A percentile compares a stretch with the other conserved stretches of the same genome.
These are phyloP conservation scores for Diadophis punctatus DNA, from an alignment of 2,113 vertebrate genomes.

Conservation along the genomic window DNA sequence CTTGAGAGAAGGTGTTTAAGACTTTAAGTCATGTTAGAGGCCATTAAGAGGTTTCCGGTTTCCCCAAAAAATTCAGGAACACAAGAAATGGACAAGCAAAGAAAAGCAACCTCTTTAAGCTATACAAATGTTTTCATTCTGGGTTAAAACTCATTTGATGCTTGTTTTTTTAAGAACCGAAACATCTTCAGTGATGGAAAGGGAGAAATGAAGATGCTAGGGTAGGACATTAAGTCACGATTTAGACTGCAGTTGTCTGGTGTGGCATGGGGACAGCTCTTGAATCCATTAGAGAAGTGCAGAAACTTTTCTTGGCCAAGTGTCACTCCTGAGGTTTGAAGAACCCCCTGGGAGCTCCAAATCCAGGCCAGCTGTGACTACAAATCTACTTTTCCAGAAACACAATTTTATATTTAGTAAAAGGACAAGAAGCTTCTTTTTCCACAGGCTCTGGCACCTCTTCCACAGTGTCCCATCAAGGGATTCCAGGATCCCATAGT, in stretches of 20 bases:
- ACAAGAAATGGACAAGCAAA: not conserved
- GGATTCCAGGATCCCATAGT: not conserved
- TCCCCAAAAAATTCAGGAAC: not conserved
- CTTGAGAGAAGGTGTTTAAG: no score
- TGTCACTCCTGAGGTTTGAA: not conserved
- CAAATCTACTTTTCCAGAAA: not conserved
- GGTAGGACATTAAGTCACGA: conserved; percentile 5
- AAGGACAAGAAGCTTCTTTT: not conserved
- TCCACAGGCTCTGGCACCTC: no score
- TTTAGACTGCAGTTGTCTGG: no score
- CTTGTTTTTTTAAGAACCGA: conserved; percentile 48
- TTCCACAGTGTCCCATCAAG: not conserved
- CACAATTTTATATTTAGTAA: not conserved
- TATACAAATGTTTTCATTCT: conserved; percentile 6
- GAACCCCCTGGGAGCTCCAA: not conserved
- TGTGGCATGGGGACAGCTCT: not conserved
- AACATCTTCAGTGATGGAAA: conserved; percentile 32
- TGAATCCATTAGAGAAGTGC: not conserved
- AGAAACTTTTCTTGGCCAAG: not conserved
- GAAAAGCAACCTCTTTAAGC: not conserved
- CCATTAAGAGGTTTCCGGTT: not conserved
- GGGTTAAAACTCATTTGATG: conserved; percentile 54
- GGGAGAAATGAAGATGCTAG: not conserved
- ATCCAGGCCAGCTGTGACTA: not conserved
- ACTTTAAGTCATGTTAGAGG: not conserved